Conservation (phyloP, 2,888 invertebrate genomes). For the Bombylius discolor region DNA sequence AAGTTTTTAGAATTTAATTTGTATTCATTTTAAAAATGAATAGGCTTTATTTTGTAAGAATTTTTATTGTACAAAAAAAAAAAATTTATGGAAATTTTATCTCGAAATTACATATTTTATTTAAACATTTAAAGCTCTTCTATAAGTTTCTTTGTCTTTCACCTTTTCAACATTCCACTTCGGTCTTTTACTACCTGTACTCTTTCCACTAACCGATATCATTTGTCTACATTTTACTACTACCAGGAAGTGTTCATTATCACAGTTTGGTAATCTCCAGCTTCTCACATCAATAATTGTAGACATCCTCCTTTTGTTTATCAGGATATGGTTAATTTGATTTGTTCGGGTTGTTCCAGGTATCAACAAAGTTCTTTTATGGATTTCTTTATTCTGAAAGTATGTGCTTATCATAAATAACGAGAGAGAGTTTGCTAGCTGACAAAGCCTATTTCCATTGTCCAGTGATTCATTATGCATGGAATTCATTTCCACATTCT, state of each 20-base stretch:
- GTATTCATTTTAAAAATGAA: no score
- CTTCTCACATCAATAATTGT: neutral
- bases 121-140: no score
- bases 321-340: neutral
- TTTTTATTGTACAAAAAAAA: no score
- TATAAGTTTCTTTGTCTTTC: neutral
- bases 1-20: no score
- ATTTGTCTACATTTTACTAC: neutral
- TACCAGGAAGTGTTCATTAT: neutral
- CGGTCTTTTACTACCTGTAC: neutral
- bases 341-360: no score
- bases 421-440: neutral
- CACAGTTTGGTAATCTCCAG: neutral
- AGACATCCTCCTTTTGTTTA: neutral
- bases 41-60: no score
- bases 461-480: no score
- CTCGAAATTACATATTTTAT: no score
- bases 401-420: neutral
- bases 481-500: neutral
- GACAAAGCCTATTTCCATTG: no score
- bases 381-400: neutral
- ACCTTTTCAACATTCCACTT: neutral
- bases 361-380: neutral
- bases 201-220: neutral
- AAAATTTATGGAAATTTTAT: no score